A percentile compares a stretch with the other conserved stretches of the same genome.
Evolutionary conservation across 2,797 vertebrate genomes (phyloP).

Genomic region (Geotrypetes seraphini): DNA sequence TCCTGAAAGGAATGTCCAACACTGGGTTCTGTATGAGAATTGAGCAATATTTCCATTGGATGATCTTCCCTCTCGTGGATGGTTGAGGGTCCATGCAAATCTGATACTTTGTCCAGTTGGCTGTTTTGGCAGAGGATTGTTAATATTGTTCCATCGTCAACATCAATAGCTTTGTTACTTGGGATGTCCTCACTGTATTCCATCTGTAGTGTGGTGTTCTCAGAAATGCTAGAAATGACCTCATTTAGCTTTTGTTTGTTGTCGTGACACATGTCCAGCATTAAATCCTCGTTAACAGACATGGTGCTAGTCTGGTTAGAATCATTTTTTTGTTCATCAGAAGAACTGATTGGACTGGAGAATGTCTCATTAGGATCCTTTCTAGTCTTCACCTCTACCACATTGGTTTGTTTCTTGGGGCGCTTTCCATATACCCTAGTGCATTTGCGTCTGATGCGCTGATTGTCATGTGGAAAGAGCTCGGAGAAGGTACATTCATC

Average conservation of each 20-base stretch:
- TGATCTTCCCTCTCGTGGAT: slow-evolving; percentile 29
- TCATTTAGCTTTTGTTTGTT: slow-evolving; percentile 41
- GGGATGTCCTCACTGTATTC: background rate
- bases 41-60: slow-evolving; percentile 28
- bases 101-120: slow-evolving; percentile 30
- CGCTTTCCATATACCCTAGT: slow-evolving; percentile 80
- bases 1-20: slow-evolving; percentile 29
- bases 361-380: slow-evolving; percentile 16
- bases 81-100: slow-evolving; percentile 31
- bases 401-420: slow-evolving; percentile 60
- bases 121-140: slow-evolving; percentile 45
- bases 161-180: slow-evolving; percentile 26
- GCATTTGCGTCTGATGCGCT: slow-evolving; percentile 72
- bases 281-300: slow-evolving; percentile 67
- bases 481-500: slow-evolving; percentile 79
- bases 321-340: slow-evolving; percentile 53
- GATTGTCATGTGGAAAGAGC: slow-evolving; percentile 76
- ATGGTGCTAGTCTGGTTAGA: slow-evolving; percentile 66
- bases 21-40: slow-evolving; percentile 40
- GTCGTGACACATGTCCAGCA: slow-evolving; percentile 70
- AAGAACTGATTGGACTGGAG: slow-evolving; percentile 42
- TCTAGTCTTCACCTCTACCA: slow-evolving; percentile 15
- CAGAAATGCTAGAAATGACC: slow-evolving; percentile 1
- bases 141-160: slow-evolving; percentile 27
- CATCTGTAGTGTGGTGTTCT: slow-evolving; percentile 18